A percentile compares a stretch with the other conserved stretches of the same genome.
phyloP scores from a whole-genome alignment of 2,888 invertebrate species.

The Acanthosepion esculentum region DNA sequence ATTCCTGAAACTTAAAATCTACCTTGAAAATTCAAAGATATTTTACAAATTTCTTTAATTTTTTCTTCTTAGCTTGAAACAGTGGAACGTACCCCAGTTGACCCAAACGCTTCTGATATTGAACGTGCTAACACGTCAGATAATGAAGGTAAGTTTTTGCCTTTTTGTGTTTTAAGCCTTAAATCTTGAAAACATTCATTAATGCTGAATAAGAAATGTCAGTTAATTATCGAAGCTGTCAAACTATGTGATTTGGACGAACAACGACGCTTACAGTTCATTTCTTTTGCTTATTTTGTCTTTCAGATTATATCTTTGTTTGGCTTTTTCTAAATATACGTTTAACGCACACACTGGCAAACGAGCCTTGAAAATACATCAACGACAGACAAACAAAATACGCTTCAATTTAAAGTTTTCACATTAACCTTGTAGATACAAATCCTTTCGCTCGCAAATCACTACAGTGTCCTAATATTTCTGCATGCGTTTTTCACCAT shows the following conservation, averaged over 20 bases:
- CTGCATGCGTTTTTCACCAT: neutral
- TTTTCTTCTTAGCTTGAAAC: neutral
- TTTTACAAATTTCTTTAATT: neutral
- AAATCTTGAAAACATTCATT: neutral
- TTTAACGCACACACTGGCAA: neutral
- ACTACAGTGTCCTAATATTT: neutral
- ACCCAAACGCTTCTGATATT: neutral
- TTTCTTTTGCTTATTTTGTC: neutral
- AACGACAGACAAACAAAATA: neutral
- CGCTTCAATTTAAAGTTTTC: neutral
- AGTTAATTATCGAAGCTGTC: neutral
- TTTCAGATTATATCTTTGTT: neutral
- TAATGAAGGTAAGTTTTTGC: neutral
- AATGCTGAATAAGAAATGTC: no score
- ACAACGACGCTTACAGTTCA: neutral
- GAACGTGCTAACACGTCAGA: conserved; percentile 21
- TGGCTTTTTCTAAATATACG: neutral
- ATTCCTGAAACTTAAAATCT: no score
- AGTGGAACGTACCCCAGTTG: neutral
- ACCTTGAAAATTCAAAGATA: neutral
- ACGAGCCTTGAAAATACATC: neutral
- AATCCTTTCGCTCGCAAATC: neutral
- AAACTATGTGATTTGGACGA: neutral
- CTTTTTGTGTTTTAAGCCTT: neutral
- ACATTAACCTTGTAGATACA: neutral